These are phyloP conservation scores for Agonopterix arenella DNA, from an alignment of 2,888 invertebrate genomes.

Conservation along the genomic window DNA sequence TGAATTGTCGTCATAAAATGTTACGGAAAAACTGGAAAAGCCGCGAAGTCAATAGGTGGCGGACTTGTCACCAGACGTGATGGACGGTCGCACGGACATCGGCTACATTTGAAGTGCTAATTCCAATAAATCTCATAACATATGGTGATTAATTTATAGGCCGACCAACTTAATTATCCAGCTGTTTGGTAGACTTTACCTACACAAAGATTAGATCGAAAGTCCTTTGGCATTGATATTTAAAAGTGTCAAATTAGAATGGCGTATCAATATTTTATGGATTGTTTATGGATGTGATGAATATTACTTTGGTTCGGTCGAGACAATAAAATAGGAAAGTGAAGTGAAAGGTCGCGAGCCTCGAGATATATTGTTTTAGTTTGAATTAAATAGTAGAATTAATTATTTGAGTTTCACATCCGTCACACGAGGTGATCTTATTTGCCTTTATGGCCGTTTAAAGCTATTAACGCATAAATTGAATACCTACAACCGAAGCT, in stretches of 20 bases:
- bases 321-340: constrained; percentile 55
- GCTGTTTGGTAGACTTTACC: background rate
- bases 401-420: constrained; percentile 3
- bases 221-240: constrained; percentile 12
- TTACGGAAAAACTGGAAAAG: background rate
- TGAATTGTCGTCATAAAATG: too few relatives aligned
- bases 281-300: constrained; percentile 43
- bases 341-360: constrained; percentile 36
- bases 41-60: background rate
- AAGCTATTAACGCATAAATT: too few relatives aligned
- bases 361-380: constrained; percentile 39
- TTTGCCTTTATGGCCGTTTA: too few relatives aligned
- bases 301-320: constrained; percentile 16
- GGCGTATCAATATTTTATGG: constrained; percentile 33
- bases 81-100: constrained; percentile 21
- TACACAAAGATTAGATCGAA: constrained; percentile 3
- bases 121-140: constrained; percentile 48
- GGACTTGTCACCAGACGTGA: background rate
- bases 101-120: constrained; percentile 45
- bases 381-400: constrained; percentile 9
- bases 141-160: constrained; percentile 46
- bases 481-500: too few relatives aligned
- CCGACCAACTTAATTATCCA: constrained; percentile 13
- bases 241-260: constrained; percentile 14
- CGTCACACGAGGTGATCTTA: background rate